Percentiles rank a stretch among this genome's conserved stretches.
phyloP scores from a whole-genome alignment of 2,797 vertebrate species.

The Cetoscarus ocellatus region DNA sequence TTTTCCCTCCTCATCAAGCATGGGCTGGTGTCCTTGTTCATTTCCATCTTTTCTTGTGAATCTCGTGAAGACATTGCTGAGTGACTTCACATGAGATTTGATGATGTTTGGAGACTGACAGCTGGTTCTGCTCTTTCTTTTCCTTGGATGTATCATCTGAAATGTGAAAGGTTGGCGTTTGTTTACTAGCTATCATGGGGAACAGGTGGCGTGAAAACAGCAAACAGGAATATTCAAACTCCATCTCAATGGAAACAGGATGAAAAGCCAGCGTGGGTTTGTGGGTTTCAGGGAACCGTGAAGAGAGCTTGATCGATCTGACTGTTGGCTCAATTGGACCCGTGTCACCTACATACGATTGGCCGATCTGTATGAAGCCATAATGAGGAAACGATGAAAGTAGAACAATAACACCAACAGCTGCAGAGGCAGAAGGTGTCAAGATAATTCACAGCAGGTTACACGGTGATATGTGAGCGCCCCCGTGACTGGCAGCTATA shows the following conservation, averaged over 20 bases:
- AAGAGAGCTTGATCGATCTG: slow-evolving; percentile 39
- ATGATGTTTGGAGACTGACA: slow-evolving; percentile 14
- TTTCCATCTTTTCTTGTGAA: background rate
- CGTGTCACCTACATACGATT: slow-evolving; percentile 30
- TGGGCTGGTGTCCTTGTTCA: background rate
- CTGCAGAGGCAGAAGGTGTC: slow-evolving; percentile 53
- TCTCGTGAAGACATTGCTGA: slow-evolving; percentile 12
- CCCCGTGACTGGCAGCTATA: slow-evolving; percentile 47
- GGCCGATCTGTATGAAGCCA: slow-evolving; percentile 28
- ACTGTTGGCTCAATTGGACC: slow-evolving; percentile 39
- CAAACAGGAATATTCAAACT: slow-evolving; percentile 30
- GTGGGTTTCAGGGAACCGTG: slow-evolving; percentile 14
- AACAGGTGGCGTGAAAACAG: slow-evolving; percentile 55
- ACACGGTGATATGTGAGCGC: slow-evolving; percentile 42
- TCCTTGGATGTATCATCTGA: slow-evolving; percentile 34
- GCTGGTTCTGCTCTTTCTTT: slow-evolving; percentile 37
- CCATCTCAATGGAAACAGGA: slow-evolving; percentile 22
- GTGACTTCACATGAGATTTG: slow-evolving; percentile 10
- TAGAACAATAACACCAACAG: slow-evolving; percentile 53
- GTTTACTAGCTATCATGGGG: slow-evolving; percentile 52
- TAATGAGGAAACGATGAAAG: slow-evolving; percentile 55
- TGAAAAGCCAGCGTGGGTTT: slow-evolving; percentile 3
- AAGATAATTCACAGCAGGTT: slow-evolving; percentile 54
- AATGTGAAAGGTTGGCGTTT: slow-evolving; percentile 51
- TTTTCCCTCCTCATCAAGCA: background rate